phyloP scores from a whole-genome alignment of 2,113 vertebrate species.

The Prochilodus magdalenae region DNA sequence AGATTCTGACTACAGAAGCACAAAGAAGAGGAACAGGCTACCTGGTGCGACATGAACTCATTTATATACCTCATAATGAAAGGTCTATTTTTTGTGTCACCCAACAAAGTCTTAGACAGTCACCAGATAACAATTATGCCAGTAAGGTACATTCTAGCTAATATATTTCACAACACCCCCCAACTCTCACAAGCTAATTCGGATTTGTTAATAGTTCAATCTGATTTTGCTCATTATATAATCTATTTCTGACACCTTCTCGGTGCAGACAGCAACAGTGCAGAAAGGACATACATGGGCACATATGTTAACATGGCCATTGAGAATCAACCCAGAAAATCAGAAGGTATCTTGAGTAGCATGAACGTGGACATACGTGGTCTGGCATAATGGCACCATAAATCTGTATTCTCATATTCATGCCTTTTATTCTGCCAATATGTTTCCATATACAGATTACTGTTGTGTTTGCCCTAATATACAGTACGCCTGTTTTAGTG shows the following conservation, averaged over 20 bases:
- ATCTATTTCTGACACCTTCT: slow-evolving; percentile 2
- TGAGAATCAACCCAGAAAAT: background rate
- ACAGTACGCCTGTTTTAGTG: background rate
- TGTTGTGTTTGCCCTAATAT: background rate
- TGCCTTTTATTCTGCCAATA: too few species aligned
- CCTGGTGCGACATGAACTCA: background rate
- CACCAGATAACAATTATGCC: slow-evolving; percentile 22
- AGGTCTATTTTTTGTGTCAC: background rate
- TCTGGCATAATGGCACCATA: too few species aligned
- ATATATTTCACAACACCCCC: background rate
- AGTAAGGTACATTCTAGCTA: slow-evolving; percentile 8
- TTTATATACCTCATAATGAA: background rate
- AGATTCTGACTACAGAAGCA: background rate
- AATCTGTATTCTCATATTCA: too few species aligned
- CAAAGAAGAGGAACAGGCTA: slow-evolving; percentile 17
- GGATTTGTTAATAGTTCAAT: background rate
- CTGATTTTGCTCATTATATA: too few species aligned
- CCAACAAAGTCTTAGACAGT: background rate
- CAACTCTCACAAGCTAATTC: background rate
- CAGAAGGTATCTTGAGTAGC: slow-evolving; percentile 19
- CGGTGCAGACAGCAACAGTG: slow-evolving; percentile 43
- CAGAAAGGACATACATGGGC: slow-evolving; percentile 11
- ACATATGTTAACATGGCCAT: background rate
- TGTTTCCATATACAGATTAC: background rate
- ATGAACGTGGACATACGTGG: background rate